Evolutionary conservation across 2,113 vertebrate species (phyloP), one percentile per base, ranked within the genome.

Genomic region (Tonatia bakeri): DNA sequence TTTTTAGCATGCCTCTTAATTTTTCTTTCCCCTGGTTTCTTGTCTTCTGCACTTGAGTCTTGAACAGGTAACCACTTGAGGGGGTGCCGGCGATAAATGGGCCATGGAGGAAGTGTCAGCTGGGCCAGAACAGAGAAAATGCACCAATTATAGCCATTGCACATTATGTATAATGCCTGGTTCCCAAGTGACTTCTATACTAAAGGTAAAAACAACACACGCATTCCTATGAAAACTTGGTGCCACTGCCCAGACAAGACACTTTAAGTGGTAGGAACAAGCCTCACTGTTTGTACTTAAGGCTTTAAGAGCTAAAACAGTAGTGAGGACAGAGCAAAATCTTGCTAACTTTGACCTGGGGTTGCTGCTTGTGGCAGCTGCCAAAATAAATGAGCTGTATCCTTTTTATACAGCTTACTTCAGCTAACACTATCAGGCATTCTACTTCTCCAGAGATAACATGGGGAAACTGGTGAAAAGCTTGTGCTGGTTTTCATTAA

Each of bases 31-130:
- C 95, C 98, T 98, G 99, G 98, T 96, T 99, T 99, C 97, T 99
- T 99, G 52, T 99, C 99, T 93, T 99, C 99, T 3, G 96, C 96
- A 47, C 98, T 96, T 0, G 79, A 98, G 84, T 99, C 99, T 76
- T 99, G 54, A 33, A 97, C 97, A 4, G 99, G 99, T 94, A 99
- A 99, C 99, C 99, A 99, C 75, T 98, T 98, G 69, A 99, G 98
- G 77, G 99, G 99, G 79, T 99, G 99, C 94, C 96, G 98, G 90
- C 99, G 99, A 98, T 99, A 99, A 98, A 99, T 99, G 1, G 99
- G 99, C 99, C 99, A 99, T 0, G 99, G 99, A 38, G 99, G 99
- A 80, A 99, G 99, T 0, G 99, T 99, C 94, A 99, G 98, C 99
- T 99, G 93, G 75, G 75, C 76, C 14, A 98, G 95, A 96, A 92